These are phyloP conservation scores for Daubentonia madagascariensis DNA, from an alignment of 2,113 vertebrate species.

Conservation along the genomic window DNA sequence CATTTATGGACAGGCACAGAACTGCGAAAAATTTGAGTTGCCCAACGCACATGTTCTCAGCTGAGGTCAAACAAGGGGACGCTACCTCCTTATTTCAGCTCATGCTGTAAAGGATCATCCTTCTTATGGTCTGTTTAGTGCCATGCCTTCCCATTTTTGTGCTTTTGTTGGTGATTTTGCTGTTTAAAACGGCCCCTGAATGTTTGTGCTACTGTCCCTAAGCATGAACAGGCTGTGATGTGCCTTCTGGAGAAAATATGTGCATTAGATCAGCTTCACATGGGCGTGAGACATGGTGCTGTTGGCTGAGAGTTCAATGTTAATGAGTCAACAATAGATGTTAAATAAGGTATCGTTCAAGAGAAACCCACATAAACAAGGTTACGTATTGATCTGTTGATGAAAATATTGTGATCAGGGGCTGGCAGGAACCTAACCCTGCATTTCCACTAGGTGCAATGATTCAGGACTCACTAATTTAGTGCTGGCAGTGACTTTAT, in stretches of 20 bases:
- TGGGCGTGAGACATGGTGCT: neutral
- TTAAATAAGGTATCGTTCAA: neutral
- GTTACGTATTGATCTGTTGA: neutral
- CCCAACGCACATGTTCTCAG: neutral
- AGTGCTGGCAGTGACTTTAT: neutral
- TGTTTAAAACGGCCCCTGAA: neutral
- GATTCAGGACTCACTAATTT: neutral
- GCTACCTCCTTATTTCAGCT: neutral
- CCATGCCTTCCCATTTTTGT: neutral
- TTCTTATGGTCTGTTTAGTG: neutral
- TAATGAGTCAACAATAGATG: neutral
- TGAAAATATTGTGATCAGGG: neutral
- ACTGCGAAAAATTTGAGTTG: neutral
- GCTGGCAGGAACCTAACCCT: neutral
- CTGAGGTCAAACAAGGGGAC: neutral
- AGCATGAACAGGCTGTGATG: too few species aligned
- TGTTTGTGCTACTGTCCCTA: neutral
- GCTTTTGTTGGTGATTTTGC: neutral
- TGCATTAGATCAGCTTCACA: neutral
- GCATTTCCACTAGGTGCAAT: neutral
- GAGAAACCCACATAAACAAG: neutral
- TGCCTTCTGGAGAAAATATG: neutral
- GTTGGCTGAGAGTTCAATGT: neutral
- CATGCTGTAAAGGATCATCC: neutral
- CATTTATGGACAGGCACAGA: neutral